Percentiles rank a stretch among this genome's conserved stretches.
Conservation (phyloP, 2,797 vertebrate genomes). For the Enteromius afrohamiltoni region DNA sequence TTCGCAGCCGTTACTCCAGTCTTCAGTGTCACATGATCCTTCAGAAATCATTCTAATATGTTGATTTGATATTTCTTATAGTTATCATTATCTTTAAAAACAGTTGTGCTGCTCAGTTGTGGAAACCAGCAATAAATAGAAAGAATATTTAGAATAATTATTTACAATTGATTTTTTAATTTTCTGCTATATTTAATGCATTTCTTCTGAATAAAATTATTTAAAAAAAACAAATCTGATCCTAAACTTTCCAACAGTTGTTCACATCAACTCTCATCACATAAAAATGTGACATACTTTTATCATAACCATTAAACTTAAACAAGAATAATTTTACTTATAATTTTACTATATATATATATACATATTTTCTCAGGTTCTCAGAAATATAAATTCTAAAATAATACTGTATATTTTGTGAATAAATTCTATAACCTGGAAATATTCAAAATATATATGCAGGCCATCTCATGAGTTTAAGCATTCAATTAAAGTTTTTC, state of each 20-base stretch:
- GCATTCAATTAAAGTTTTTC: neutral
- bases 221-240: neutral
- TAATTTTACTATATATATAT: neutral
- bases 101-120: neutral
- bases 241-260: neutral
- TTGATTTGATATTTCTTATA: neutral
- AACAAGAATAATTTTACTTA: neutral
- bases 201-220: neutral
- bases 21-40: neutral
- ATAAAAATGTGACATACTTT: neutral
- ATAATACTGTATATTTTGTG: neutral
- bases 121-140: neutral
- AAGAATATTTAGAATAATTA: neutral
- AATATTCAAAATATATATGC: neutral
- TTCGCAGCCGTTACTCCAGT: neutral
- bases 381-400: neutral
- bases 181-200: neutral
- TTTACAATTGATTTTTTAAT: neutral
- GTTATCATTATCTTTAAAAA: neutral
- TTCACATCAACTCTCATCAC: neutral
- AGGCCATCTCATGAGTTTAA: neutral
- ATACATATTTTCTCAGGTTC: conserved; percentile 15
- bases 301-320: neutral
- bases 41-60: neutral
- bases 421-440: neutral